phyloP scores from a whole-genome alignment of 2,888 invertebrate genomes.

The Cinara cedri region DNA sequence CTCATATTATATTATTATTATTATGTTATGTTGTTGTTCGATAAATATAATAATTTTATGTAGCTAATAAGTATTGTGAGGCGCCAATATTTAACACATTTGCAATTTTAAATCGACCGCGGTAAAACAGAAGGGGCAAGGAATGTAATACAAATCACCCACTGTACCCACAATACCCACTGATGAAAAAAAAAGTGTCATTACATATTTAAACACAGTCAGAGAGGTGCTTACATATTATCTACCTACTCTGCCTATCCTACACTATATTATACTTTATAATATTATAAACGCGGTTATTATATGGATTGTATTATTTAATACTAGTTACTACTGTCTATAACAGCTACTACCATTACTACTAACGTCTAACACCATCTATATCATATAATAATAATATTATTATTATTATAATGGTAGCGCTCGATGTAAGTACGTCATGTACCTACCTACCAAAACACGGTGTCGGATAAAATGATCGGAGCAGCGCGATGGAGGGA shows the following conservation, averaged over 20 bases:
- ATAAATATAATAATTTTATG: not conserved
- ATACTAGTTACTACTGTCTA: no score
- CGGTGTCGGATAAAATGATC: constrained; percentile 22
- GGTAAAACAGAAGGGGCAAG: not conserved
- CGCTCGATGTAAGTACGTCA: constrained; percentile 17
- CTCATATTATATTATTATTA: not conserved
- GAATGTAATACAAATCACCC: not conserved
- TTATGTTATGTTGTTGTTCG: not conserved
- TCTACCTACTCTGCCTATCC: no score
- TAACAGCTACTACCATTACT: not conserved
- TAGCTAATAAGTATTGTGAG: not conserved
- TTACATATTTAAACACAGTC: no score
- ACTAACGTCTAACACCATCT: not conserved
- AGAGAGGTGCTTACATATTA: no score
- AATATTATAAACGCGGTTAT: not conserved
- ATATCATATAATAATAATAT: not conserved
- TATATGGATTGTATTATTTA: not conserved
- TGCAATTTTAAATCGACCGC: no score
- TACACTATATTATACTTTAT: no score
- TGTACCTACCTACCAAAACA: not conserved
- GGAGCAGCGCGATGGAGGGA: constrained; percentile 30
- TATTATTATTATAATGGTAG: constrained; percentile 11
- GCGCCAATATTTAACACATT: constrained; percentile 35
- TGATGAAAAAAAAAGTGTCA: no score
- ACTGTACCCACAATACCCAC: not conserved